Conservation (phyloP, 2,888 invertebrate species). For the Chalcis sispes region DNA sequence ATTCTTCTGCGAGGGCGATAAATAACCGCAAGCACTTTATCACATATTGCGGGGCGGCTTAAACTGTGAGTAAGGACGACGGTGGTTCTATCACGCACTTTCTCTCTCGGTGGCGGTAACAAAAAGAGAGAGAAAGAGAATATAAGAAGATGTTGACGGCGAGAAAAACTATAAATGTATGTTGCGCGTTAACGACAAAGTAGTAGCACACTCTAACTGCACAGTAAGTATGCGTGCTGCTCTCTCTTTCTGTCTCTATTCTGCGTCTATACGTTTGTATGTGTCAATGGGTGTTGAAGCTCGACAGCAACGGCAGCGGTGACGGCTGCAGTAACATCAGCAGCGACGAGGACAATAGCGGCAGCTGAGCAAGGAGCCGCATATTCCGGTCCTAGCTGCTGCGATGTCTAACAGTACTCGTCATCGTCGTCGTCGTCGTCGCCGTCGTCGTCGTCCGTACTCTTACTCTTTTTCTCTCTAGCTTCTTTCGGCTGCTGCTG, state of each 20-base stretch:
- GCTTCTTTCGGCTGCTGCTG: not conserved
- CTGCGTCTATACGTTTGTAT: not conserved
- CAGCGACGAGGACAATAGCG: slow-evolving; percentile 25
- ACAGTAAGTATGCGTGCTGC: not conserved
- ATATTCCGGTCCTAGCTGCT: slow-evolving; percentile 34
- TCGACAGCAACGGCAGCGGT: not conserved
- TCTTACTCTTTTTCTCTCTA: not conserved
- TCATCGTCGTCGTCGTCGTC: not conserved
- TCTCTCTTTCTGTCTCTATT: slow-evolving; percentile 1
- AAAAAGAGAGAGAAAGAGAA: not conserved
- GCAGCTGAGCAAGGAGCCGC: slow-evolving; percentile 47
- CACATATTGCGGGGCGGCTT: slow-evolving; percentile 55
- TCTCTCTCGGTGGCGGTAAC: slow-evolving; percentile 22
- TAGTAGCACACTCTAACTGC: not conserved
- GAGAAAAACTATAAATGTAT: not conserved
- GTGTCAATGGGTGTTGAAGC: slow-evolving; percentile 6
- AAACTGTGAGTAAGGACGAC: not conserved
- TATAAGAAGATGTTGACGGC: slow-evolving; percentile 18
- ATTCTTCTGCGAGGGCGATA: not conserved
- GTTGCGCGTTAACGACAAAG: not conserved
- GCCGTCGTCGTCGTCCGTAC: not conserved
- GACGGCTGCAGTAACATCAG: not conserved
- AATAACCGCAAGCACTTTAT: slow-evolving; percentile 16
- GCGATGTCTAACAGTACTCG: not conserved
- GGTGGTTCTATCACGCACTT: slow-evolving; percentile 4